Percentiles rank a stretch among this genome's conserved stretches.
Conservation (phyloP, 2,888 invertebrate species). For the Sphinx pinastri region DNA sequence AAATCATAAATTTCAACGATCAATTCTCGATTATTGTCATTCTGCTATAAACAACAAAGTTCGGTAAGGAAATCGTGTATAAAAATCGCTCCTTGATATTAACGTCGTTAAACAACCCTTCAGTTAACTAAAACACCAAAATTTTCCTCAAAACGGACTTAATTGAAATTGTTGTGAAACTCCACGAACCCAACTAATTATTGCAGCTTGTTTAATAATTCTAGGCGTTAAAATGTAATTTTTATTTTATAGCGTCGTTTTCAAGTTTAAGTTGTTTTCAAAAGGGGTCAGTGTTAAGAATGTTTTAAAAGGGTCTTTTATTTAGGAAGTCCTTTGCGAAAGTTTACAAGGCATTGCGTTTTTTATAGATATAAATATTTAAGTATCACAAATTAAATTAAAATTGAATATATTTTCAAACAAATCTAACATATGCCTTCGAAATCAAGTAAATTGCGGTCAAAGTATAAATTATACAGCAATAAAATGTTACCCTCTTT, state of each 20-base stretch:
- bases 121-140: not conserved
- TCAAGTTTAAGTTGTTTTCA: not conserved
- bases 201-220: slow-evolving; percentile 17
- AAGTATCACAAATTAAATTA: too few relatives aligned
- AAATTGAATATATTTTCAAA: too few relatives aligned
- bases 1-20: too few relatives aligned
- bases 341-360: too few relatives aligned
- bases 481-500: not conserved
- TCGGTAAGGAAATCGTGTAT: too few relatives aligned
- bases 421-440: not conserved
- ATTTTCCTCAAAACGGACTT: slow-evolving; percentile 4
- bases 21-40: too few relatives aligned
- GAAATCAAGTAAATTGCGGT: not conserved
- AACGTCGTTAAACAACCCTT: not conserved
- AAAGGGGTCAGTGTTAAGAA: not conserved
- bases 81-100: not conserved
- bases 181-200: slow-evolving; percentile 7
- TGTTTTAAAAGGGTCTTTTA: not conserved
- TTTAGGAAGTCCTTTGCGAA: not conserved
- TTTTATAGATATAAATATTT: too few relatives aligned
- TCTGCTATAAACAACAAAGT: too few relatives aligned
- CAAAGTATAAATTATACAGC: not conserved
- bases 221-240: slow-evolving; percentile 6
- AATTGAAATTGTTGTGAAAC: slow-evolving; percentile 28
- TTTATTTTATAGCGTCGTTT: slow-evolving; percentile 8